Evolutionary conservation across 2,888 invertebrate species (phyloP).

Genomic region (Ommatoiulus sabulosus): DNA sequence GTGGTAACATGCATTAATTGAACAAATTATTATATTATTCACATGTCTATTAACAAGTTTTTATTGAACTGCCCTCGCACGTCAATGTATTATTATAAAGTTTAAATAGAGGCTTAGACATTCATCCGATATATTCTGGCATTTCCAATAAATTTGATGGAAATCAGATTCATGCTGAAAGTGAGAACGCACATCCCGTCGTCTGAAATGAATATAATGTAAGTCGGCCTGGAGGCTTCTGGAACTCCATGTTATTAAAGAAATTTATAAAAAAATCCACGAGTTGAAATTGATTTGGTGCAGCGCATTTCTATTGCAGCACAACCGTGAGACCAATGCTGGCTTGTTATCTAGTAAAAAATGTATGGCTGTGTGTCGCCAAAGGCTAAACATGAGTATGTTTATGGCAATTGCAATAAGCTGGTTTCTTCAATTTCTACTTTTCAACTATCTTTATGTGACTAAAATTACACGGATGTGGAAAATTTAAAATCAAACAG

Average conservation of each 20-base stretch:
- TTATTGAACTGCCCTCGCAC: not conserved
- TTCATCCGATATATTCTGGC: not conserved
- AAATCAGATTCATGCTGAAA: conserved; percentile 3
- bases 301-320: not conserved
- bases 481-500: too few relatives aligned
- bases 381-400: not conserved
- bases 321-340: not conserved
- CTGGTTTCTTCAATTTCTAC: too few relatives aligned
- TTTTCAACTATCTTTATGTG: too few relatives aligned
- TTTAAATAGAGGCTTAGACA: not conserved
- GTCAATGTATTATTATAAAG: not conserved
- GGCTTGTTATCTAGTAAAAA: not conserved
- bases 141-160: conserved; percentile 45
- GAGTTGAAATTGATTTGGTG: not conserved
- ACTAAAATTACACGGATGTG: too few relatives aligned
- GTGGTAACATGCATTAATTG: too few relatives aligned
- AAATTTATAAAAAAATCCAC: not conserved
- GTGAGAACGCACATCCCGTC: conserved; percentile 15
- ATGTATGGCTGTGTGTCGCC: not conserved
- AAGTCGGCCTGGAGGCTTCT: not conserved
- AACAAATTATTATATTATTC: too few relatives aligned
- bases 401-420: not conserved
- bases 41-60: too few relatives aligned
- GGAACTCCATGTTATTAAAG: conserved; percentile 17
- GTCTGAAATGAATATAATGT: not conserved